Base-by-base conservation (phyloP, 2,888 invertebrate genomes). In the Eupithecia subumbrata region DNA sequence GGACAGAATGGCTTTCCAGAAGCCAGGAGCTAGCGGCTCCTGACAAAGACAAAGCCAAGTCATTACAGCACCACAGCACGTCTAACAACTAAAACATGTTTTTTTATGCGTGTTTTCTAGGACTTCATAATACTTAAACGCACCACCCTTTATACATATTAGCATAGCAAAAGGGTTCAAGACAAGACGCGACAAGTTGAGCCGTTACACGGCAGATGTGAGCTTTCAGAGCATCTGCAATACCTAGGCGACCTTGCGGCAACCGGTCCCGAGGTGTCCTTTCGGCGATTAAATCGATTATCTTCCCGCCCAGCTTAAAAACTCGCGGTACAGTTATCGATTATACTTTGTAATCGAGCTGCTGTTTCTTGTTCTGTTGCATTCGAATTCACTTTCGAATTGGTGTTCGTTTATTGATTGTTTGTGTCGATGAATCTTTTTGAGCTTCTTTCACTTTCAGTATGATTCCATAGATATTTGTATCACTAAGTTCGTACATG, bases 241-340 rank as follows among this genome's bases (percentile, higher is more conserved):
- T 75, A 80, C 80, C 82, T 82, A 81, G 76, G 75, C 73, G 83
- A 82, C 85, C 84, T 87, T 86, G 83, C 72, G 73, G 12, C 68
- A 79, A 85, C 83, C 79, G 75, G 84, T 83, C 80, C 43, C 60
- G 67, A 60, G 72, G 74, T 78, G 77, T 78, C 79, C 79, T 78
- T 80, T 79, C 40, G 72, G 66, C 69, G 72, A 78, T 76, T 71
- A 76, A 71, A 70, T 75, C 69, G 74, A 75, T 78, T 78, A 74
- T 64, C 72, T 75, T 73, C 64, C 52, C 64, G 73, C 66, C 69
- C n/a, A 67, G 60, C 70, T 74, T 69, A 69, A 75, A 73, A 72
- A 74, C 70, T 71, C 48, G 72, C 30, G 14, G 60, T 60, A 72
- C 72, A 34, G 63, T 71, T 68, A 77, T 77, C 64, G 77, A 73